Base-by-base conservation (phyloP, 2,797 vertebrate genomes). In the Euthynnus affinis region DNA sequence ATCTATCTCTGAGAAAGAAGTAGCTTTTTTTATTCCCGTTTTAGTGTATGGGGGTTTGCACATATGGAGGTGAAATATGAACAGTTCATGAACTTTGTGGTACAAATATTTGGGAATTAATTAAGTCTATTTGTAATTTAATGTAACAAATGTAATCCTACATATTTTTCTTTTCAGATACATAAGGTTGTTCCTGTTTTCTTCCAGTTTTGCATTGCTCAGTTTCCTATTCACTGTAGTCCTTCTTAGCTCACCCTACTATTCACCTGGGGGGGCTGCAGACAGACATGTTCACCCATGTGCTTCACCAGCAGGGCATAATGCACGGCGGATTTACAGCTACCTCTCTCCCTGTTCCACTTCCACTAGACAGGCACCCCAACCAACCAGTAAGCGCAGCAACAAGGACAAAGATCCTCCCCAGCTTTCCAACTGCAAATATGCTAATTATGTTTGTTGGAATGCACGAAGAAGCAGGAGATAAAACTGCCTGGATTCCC, bases 11-110 rank as follows among this genome's bases (percentile, higher is more conserved):
- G 13, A 57, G 27, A 29, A 5, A 29, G 27, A 2, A 29, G 27
- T 29, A 29, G 27, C 27, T 5, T n/a, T 29, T 56, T 55, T 22
- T 69, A 37, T 34, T 59, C 25, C 27, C 57, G 52, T 53, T 66
- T 42, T 40, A 9, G 44, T 57, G 32, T 32, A 6, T 32, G 6
- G 29, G 29, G 29, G 23, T 65, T 34, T 46, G 59, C 29, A 67
- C 25, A 81, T 55, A 56, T 44, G n/a, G 65, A 68, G 58, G 6
- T 32, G 56, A 60, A 64, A 74, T 76, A 42, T 46, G 13, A 70
- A 40, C n/a, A 49, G 18, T 37, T 17, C 13, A 51, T 29, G 20
- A 55, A 55, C 17, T 23, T 46, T 61, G n/a, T 34, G 25, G 42
- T 58, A 7, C 1, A 59, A 27, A 44, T 10, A 51, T 64, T 27